These are phyloP conservation scores for Drosophila auraria DNA, from an alignment of 1,140 invertebrate species.

Conservation along the genomic window DNA sequence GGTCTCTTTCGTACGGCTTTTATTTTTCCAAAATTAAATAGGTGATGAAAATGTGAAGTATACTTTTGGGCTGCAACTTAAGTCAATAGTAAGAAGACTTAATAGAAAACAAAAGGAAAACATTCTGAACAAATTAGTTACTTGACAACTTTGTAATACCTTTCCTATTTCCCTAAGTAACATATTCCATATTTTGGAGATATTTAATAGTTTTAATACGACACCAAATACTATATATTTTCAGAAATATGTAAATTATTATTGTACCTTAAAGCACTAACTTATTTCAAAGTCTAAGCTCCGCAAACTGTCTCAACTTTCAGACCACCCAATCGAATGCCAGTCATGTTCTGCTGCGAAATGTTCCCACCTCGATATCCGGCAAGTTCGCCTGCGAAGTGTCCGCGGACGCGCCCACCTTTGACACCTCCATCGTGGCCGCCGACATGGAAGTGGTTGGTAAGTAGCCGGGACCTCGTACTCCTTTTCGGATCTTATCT, in stretches of 20 bases:
- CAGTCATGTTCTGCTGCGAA: slow-evolving; percentile 87
- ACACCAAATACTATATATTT: no score
- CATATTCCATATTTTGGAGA: no score
- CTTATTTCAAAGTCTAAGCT: background rate
- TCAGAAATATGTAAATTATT: no score
- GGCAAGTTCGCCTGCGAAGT: slow-evolving; percentile 92
- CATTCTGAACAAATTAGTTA: no score
- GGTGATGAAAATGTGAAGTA: background rate
- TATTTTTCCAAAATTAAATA: background rate
- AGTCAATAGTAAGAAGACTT: background rate
- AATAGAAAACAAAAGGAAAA: background rate
- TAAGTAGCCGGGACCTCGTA: slow-evolving; percentile 84
- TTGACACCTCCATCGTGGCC: slow-evolving; percentile 90
- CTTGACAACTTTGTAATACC: no score
- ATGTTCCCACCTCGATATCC: slow-evolving; percentile 88
- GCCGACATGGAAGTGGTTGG: slow-evolving; percentile 91
- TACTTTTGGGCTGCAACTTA: background rate
- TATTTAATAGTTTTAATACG: no score
- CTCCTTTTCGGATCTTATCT: background rate
- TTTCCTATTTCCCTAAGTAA: no score
- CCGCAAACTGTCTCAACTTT: background rate
- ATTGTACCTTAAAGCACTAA: no score
- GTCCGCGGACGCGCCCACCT: slow-evolving; percentile 93
- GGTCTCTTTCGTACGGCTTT: background rate
- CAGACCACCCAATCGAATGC: slow-evolving; percentile 87